Percentiles rank a stretch among this genome's conserved stretches.
These are phyloP conservation scores for Suillia variegata DNA, from an alignment of 2,888 invertebrate genomes.

Conservation along the genomic window DNA sequence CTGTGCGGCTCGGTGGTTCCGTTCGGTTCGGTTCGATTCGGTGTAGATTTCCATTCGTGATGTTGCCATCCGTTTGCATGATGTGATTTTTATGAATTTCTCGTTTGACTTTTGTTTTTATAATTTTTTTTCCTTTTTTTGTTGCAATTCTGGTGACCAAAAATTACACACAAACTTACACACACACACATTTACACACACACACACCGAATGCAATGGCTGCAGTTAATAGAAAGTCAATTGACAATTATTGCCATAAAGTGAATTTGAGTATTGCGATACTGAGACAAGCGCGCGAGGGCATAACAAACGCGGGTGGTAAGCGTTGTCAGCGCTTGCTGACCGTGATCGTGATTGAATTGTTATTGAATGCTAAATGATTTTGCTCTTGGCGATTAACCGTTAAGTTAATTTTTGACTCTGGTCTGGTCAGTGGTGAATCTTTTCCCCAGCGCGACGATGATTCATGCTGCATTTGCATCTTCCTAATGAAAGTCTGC, in stretches of 20 bases:
- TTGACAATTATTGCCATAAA: conserved; percentile 54
- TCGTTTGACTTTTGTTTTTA: conserved; percentile 17
- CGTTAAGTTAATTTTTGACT: conserved; percentile 28
- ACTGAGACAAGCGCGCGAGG: no score
- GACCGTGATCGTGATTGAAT: conserved; percentile 36
- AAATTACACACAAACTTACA: no score
- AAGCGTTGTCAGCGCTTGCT: no score
- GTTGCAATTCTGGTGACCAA: background rate
- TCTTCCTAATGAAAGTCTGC: no score
- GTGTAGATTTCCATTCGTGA: no score
- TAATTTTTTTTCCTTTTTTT: background rate
- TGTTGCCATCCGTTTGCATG: no score
- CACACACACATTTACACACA: no score
- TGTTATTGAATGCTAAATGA: conserved; percentile 53
- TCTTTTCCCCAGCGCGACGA: background rate
- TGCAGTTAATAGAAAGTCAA: conserved; percentile 53
- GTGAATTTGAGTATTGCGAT: conserved; percentile 36
- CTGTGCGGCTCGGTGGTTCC: no score
- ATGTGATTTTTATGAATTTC: conserved; percentile 19
- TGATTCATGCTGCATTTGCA: no score
- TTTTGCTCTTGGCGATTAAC: conserved; percentile 48
- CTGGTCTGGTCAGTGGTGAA: background rate
- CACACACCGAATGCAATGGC: no score
- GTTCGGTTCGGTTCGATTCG: no score
- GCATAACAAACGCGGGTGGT: no score